These are phyloP conservation scores for Microctonus aethiopoides DNA, from an alignment of 2,888 invertebrate species.

Conservation along the genomic window DNA sequence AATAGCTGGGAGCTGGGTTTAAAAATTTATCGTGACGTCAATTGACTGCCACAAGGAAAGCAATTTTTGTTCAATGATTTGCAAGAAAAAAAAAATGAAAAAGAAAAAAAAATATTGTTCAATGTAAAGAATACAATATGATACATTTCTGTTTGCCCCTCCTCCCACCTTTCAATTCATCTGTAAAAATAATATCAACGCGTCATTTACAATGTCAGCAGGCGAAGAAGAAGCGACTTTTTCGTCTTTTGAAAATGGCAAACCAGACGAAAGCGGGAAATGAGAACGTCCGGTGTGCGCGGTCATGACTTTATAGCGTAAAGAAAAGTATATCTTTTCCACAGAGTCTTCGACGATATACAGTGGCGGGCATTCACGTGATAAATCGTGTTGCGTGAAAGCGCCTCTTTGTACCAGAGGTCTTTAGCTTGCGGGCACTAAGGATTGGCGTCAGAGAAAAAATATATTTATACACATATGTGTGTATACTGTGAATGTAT, in stretches of 20 bases:
- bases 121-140: background rate
- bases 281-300: constrained; percentile 30
- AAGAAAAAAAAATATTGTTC: background rate
- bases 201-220: constrained; percentile 1
- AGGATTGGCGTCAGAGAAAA: constrained; percentile 16
- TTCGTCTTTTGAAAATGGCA: constrained; percentile 19
- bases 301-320: constrained; percentile 9
- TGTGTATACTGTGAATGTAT: background rate
- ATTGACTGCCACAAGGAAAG: too few species aligned
- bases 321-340: constrained; percentile 37
- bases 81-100: too few species aligned
- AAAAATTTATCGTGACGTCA: too few species aligned
- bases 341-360: constrained; percentile 14
- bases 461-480: background rate
- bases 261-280: constrained; percentile 34
- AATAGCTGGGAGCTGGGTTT: too few species aligned
- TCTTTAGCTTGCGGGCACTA: constrained; percentile 30
- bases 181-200: background rate
- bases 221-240: constrained; percentile 7
- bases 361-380: constrained; percentile 32
- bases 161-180: background rate
- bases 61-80: too few species aligned
- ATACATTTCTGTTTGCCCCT: background rate
- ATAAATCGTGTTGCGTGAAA: constrained; percentile 48
- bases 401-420: constrained; percentile 44